These are phyloP conservation scores for Serilophus lunatus DNA, from an alignment of 2,113 vertebrate genomes.

Conservation along the genomic window DNA sequence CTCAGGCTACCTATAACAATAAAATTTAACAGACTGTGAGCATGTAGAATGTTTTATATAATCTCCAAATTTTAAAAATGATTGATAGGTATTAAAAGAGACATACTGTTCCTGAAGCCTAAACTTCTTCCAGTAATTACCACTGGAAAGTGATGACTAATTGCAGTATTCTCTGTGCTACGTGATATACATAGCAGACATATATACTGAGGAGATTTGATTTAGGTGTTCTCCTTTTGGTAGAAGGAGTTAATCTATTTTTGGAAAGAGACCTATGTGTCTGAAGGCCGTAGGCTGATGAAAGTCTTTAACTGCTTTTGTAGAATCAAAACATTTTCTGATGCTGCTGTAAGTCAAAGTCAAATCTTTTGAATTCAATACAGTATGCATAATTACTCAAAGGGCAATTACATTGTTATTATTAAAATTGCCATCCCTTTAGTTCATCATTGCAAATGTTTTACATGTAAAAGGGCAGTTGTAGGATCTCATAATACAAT, in stretches of 20 bases:
- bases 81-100: constrained; percentile 15
- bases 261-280: constrained; percentile 35
- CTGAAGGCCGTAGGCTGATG: constrained; percentile 42
- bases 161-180: background rate
- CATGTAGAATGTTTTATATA: constrained; percentile 5
- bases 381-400: constrained; percentile 18
- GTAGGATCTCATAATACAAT: background rate
- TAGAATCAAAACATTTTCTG: constrained; percentile 57
- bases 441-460: background rate
- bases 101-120: constrained; percentile 21
- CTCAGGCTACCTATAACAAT: background rate
- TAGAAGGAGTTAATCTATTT: constrained; percentile 42
- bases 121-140: constrained; percentile 37
- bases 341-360: constrained; percentile 18
- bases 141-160: constrained; percentile 12
- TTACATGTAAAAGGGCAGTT: background rate
- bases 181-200: constrained; percentile 10
- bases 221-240: constrained; percentile 33
- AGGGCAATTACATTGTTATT: constrained; percentile 39
- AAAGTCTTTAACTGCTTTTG: background rate
- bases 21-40: background rate
- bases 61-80: background rate
- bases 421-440: background rate
- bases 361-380: constrained; percentile 37
- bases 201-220: constrained; percentile 32